Evolutionary conservation across 2,797 vertebrate genomes (phyloP).

Genomic region (Anguilla megastoma): DNA sequence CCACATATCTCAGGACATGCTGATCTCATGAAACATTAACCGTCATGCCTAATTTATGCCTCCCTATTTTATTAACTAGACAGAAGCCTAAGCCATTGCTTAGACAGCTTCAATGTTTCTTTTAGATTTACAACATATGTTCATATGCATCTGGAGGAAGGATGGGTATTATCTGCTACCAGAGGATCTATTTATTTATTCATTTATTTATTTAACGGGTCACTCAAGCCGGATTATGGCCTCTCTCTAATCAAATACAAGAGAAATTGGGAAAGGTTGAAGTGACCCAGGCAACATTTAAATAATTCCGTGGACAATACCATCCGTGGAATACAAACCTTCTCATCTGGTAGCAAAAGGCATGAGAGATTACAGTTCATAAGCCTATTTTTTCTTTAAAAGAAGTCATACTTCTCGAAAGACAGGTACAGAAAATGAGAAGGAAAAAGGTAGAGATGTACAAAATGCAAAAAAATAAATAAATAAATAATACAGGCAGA

Average conservation of each 20-base stretch:
- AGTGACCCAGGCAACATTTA: conserved; percentile 59
- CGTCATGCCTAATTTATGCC: conserved; percentile 22
- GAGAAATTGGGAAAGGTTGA: conserved; percentile 60
- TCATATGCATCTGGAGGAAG: neutral
- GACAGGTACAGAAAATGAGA: neutral
- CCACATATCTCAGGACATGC: conserved; percentile 25
- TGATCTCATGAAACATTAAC: conserved; percentile 33
- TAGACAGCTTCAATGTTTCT: conserved; percentile 43
- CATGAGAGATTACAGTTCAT: conserved; percentile 4
- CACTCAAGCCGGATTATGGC: conserved; percentile 36
- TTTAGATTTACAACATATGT: conserved; percentile 14
- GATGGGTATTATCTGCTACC: neutral
- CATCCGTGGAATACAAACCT: conserved; percentile 55
- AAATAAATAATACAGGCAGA: neutral
- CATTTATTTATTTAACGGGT: neutral
- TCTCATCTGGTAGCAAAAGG: conserved; percentile 10
- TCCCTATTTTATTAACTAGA: conserved; percentile 26
- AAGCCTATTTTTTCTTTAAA: neutral
- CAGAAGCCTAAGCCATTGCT: conserved; percentile 29
- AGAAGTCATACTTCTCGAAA: neutral
- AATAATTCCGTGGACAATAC: conserved; percentile 66
- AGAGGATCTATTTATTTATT: neutral
- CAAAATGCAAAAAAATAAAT: conserved; percentile 1
- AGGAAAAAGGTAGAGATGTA: neutral
- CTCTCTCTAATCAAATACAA: conserved; percentile 53